Base-by-base conservation (phyloP, 2,797 vertebrate genomes). In the Sebastes elongatus region DNA sequence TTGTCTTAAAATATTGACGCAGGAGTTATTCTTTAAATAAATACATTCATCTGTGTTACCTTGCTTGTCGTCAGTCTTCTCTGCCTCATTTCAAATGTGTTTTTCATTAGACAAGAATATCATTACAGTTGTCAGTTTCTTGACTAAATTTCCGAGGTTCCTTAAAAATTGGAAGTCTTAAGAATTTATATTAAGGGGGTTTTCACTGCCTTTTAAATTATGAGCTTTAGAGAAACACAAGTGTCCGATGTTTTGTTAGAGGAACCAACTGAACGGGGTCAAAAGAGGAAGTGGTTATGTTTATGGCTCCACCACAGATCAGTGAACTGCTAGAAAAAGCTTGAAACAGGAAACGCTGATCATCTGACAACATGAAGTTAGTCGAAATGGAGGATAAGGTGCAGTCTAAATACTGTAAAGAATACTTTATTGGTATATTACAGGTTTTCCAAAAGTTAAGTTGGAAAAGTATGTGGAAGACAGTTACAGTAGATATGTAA, bases 21-120 rank as follows among this genome's bases (percentile, higher is more conserved):
- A 94, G 93, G 93, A 93, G 93, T 95, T 95, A 91, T 96, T 96
- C 94, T 94, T 92, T 88, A 94, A 96, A 96, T 95, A 95, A 96
- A 96, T 93, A 62, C 71, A 87, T 82, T 81, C 65, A 76, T 84
- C 61, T 80, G 77, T 88, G 73, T 84, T 61, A 60, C 13, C 64
- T 60, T 60, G 60, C 30, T 69, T 13, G 23, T 62, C 30, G 53
- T 59, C 14, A 6, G 1, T 18, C 10, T 5, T 38, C 25, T 23
- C 18, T 2, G 28, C n/a, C 2, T 52, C 10, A 11, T 23, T 35
- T 27, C 3, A 6, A 18, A 8, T 69, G 4, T 7, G 13, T 22
- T n/a, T 55, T 49, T 14, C 4, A 2, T 63, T 10, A 52, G n/a
- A 61, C 5, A 9, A 42, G 16, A 6, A 46, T 8, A 32, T 38